Percentiles rank a stretch among this genome's conserved stretches.
These are phyloP conservation scores for Phylloscopus whistleri DNA, from an alignment of 2,113 vertebrate species.

Conservation along the genomic window DNA sequence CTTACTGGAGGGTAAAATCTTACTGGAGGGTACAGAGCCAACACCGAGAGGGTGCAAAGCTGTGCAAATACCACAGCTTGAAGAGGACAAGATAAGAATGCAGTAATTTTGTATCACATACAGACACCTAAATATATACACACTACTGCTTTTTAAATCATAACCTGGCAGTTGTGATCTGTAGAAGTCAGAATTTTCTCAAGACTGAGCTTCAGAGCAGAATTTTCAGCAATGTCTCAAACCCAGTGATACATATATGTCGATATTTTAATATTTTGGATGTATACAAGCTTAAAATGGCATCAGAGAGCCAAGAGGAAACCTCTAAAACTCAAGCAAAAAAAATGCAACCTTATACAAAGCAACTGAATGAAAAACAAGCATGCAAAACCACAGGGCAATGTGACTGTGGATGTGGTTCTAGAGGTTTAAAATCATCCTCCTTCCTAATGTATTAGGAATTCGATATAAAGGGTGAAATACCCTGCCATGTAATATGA, in stretches of 20 bases:
- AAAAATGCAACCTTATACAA: neutral
- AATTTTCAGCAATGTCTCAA: neutral
- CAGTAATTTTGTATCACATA: neutral
- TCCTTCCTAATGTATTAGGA: neutral
- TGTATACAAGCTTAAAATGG: neutral
- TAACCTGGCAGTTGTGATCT: neutral
- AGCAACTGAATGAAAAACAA: neutral
- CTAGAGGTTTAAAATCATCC: neutral
- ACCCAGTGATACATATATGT: neutral
- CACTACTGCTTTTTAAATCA: neutral
- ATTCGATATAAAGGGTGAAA: neutral
- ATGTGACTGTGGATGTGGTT: neutral
- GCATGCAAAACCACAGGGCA: slow-evolving; percentile 1
- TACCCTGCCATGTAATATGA: neutral
- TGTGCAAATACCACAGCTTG: neutral
- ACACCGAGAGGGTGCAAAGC: neutral
- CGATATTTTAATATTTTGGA: neutral
- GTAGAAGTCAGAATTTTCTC: neutral
- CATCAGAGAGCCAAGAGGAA: neutral
- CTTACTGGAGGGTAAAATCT: neutral
- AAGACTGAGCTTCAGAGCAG: neutral
- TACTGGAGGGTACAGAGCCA: neutral
- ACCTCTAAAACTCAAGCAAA: neutral
- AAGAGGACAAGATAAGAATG: neutral
- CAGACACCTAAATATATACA: neutral